These are phyloP conservation scores for Polymixis lichenea DNA, from an alignment of 2,888 invertebrate genomes.

Conservation along the genomic window DNA sequence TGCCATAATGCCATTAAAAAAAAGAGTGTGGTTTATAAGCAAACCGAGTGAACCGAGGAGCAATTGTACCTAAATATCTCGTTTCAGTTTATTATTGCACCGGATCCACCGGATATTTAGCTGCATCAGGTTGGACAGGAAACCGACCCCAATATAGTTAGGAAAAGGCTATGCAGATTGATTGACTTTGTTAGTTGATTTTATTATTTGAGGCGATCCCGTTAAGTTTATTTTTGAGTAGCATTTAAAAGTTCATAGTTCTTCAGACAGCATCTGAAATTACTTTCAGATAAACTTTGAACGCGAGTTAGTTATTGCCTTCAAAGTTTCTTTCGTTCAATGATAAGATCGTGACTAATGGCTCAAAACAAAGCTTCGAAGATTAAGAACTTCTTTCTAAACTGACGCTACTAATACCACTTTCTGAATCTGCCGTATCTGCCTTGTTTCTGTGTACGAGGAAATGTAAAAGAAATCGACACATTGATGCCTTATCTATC, in stretches of 20 bases:
- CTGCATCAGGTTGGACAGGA: too few relatives aligned
- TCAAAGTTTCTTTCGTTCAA: slow-evolving; percentile 2
- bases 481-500: neutral
- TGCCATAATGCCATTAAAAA: too few relatives aligned
- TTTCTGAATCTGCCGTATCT: too few relatives aligned
- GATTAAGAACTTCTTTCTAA: neutral
- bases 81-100: too few relatives aligned
- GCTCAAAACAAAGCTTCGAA: neutral
- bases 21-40: neutral
- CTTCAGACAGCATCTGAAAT: neutral
- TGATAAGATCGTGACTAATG: neutral
- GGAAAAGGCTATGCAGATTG: too few relatives aligned
- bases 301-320: neutral
- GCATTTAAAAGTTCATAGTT: neutral
- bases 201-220: neutral
- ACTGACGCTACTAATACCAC: neutral
- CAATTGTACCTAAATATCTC: neutral
- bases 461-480: neutral
- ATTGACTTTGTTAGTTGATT: neutral
- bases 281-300: neutral
- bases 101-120: too few relatives aligned
- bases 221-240: neutral
- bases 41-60: neutral
- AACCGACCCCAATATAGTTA: too few relatives aligned
- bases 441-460: neutral